These are phyloP conservation scores for Stenotaenia linearis DNA, from an alignment of 2,888 invertebrate species.

Conservation along the genomic window DNA sequence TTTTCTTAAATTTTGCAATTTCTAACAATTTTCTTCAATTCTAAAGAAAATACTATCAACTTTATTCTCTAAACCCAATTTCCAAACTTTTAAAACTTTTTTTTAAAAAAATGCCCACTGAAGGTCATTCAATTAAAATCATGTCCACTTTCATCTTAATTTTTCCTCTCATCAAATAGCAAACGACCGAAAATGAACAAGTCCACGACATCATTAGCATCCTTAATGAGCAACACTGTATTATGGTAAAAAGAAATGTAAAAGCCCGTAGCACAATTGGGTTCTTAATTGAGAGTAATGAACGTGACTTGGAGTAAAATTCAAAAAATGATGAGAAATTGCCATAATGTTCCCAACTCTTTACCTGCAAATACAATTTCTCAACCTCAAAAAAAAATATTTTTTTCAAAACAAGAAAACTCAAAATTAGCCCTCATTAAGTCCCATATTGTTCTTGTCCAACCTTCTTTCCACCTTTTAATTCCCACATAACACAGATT, in stretches of 20 bases:
- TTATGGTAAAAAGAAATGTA: constrained; percentile 14
- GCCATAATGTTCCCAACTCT: neutral
- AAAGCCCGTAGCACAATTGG: constrained; percentile 23
- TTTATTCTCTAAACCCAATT: too few species aligned
- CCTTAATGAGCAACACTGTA: constrained; percentile 26
- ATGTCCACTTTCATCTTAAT: neutral
- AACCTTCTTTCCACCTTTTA: constrained; percentile 13
- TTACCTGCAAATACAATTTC: neutral
- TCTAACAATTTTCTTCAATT: too few species aligned
- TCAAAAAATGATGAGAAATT: constrained; percentile 1
- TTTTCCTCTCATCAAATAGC: neutral
- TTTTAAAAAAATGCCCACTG: neutral
- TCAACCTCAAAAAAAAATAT: neutral
- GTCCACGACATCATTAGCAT: constrained; percentile 17
- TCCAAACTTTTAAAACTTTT: too few species aligned
- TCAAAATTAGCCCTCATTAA: neutral
- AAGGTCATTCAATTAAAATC: neutral
- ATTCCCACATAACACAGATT: neutral
- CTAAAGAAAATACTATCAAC: too few species aligned
- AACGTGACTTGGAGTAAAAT: constrained; percentile 9
- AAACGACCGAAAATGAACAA: constrained; percentile 16
- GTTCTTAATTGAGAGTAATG: constrained; percentile 20
- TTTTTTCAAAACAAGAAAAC: neutral
- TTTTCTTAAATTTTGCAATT: too few species aligned
- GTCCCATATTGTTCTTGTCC: constrained; percentile 2